These are phyloP conservation scores for Eupithecia exiguata DNA, from an alignment of 2,888 invertebrate species.

Conservation along the genomic window DNA sequence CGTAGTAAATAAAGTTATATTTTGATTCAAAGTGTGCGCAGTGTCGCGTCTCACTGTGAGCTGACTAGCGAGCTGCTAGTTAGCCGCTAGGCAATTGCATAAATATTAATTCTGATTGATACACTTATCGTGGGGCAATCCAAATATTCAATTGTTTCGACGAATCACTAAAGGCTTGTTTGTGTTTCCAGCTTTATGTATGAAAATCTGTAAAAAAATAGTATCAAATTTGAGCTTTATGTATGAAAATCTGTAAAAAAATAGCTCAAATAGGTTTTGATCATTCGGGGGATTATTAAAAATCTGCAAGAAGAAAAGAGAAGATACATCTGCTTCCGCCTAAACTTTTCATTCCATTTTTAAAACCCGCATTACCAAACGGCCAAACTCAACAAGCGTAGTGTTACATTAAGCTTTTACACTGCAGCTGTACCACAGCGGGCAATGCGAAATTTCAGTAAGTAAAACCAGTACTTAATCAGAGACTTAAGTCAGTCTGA, in stretches of 20 bases:
- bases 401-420: constrained; percentile 1
- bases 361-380: not conserved
- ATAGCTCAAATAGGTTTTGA: no score
- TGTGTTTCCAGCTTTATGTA: no score
- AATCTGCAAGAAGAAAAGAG: not conserved
- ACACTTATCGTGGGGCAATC: not conserved
- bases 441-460: constrained; percentile 21
- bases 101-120: not conserved
- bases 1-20: no score
- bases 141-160: not conserved
- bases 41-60: no score
- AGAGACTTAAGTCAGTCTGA: constrained; percentile 31
- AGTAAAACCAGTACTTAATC: constrained; percentile 35
- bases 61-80: not conserved
- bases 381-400: not conserved
- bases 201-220: no score
- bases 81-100: not conserved
- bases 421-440: not conserved
- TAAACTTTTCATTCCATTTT: not conserved
- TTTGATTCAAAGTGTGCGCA: no score
- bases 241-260: no score
- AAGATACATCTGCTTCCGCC: not conserved
- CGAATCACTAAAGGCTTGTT: not conserved
- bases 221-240: no score
- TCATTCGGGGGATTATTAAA: not conserved